Evolutionary conservation across 30 jellyfish, hydroid and myxozoan species (phyloP).

Genomic region (Aurelia aurita): DNA sequence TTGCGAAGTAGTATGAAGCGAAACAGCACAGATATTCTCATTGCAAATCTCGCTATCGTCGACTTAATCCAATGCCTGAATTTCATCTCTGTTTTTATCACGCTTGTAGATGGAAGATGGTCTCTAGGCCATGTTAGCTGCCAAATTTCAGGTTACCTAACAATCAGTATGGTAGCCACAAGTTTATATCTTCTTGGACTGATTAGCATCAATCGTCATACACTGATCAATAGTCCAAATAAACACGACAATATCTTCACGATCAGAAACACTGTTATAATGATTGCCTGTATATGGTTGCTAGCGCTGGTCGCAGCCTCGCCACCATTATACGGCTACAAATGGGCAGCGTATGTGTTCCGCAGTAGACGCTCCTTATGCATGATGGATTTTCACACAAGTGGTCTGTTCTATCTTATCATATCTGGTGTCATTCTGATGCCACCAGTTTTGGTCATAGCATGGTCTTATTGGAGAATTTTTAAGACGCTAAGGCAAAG

Average conservation of each 20-base stretch:
- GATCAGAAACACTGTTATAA: constrained; percentile 5
- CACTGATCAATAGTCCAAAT: constrained; percentile 2
- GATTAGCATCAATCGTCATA: constrained; percentile 53
- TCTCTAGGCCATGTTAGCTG: constrained; percentile 39
- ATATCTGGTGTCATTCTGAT: constrained; percentile 2
- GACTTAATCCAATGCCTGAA: constrained; percentile 61
- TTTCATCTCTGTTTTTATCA: constrained; percentile 1
- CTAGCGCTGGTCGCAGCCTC: constrained; percentile 27
- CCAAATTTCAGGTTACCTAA: constrained; percentile 37
- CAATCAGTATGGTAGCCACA: constrained; percentile 28
- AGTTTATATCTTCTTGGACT: constrained; percentile 48
- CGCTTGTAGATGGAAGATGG: constrained; percentile 61
- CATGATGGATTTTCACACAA: constrained; percentile 28
- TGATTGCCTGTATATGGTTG: constrained; percentile 34
- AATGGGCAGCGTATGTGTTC: constrained; percentile 48
- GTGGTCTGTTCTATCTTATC: constrained; percentile 13
- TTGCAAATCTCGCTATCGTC: constrained; percentile 47
- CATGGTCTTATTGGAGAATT: constrained; percentile 35
- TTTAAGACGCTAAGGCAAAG: constrained; percentile 12
- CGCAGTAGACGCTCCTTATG: constrained; percentile 52
- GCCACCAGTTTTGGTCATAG: constrained; percentile 28
- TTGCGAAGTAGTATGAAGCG: constrained; percentile 13
- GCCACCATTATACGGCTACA: constrained; percentile 48
- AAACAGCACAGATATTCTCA: constrained; percentile 59
- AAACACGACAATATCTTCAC: constrained; percentile 17